These are phyloP conservation scores for Aphelenchoides fujianensis DNA, from an alignment of 1,140 invertebrate species.

Conservation along the genomic window DNA sequence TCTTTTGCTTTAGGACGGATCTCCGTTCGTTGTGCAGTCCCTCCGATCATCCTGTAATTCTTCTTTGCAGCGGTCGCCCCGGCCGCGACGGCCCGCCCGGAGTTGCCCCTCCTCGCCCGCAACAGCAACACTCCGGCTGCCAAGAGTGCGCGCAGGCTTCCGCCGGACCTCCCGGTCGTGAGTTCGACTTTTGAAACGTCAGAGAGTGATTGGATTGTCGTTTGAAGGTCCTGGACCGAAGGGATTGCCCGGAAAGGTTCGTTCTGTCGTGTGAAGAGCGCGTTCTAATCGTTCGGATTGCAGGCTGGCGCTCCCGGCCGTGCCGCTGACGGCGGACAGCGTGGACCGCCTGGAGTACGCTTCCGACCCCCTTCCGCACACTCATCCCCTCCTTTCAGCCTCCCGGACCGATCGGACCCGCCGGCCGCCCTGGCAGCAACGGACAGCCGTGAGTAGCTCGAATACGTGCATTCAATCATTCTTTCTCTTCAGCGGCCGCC, in stretches of 20 bases:
- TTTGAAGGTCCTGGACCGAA: neutral
- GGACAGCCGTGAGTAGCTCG: no score
- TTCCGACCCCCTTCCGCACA: no score
- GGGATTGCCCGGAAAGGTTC: neutral
- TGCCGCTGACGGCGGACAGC: neutral
- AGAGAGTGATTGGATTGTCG: neutral
- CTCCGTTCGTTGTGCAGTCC: neutral
- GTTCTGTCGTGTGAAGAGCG: neutral
- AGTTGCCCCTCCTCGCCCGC: neutral
- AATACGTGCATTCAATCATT: no score
- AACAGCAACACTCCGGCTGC: conserved; percentile 9
- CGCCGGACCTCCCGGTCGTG: neutral
- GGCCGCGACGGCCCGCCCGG: conserved; percentile 1
- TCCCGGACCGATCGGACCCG: no score
- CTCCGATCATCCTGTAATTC: neutral
- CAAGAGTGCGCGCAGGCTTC: neutral
- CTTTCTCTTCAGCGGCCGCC: no score
- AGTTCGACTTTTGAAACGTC: neutral
- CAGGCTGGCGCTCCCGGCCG: neutral
- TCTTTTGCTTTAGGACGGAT: neutral
- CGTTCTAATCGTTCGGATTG: neutral
- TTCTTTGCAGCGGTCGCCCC: neutral
- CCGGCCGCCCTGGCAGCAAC: no score
- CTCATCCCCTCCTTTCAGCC: no score
- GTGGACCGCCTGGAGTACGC: neutral